A percentile compares a stretch with the other conserved stretches of the same genome.
Evolutionary conservation across 1,140 invertebrate species (phyloP).

Genomic region (Nymphalis io): DNA sequence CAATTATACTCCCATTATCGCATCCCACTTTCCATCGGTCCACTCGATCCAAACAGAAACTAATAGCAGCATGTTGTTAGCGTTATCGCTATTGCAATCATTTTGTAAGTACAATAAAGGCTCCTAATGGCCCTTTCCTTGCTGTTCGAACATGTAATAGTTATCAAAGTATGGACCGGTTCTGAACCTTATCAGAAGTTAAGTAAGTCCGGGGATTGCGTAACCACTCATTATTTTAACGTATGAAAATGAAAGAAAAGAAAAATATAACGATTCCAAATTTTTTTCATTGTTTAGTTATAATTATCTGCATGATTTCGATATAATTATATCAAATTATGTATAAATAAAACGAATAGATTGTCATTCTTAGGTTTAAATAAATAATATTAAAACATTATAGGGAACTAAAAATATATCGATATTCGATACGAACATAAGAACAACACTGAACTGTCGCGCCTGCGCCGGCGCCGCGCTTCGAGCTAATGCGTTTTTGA

Average conservation of each 20-base stretch:
- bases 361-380: no score
- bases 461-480: constrained; percentile 34
- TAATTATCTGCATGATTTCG: no score
- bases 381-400: no score
- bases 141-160: constrained; percentile 29
- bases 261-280: background rate
- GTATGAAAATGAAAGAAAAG: background rate
- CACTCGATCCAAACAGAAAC: constrained; percentile 28
- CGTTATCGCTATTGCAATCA: constrained; percentile 33
- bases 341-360: background rate
- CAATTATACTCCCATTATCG: constrained; percentile 58
- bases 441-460: constrained; percentile 17
- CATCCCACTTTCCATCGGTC: constrained; percentile 58
- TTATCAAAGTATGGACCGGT: constrained; percentile 34
- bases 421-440: constrained; percentile 3
- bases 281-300: no score
- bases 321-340: no score
- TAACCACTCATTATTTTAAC: constrained; percentile 1
- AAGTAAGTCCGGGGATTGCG: constrained; percentile 23
- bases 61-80: constrained; percentile 30
- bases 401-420: no score
- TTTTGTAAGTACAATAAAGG: constrained; percentile 34
- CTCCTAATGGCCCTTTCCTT: constrained; percentile 27
- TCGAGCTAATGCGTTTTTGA: constrained; percentile 67
- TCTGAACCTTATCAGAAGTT: constrained; percentile 23